Evolutionary conservation across 2,888 invertebrate genomes (phyloP), one percentile per base, ranked within the genome.

Genomic region (Drosophila kanekoi): DNA sequence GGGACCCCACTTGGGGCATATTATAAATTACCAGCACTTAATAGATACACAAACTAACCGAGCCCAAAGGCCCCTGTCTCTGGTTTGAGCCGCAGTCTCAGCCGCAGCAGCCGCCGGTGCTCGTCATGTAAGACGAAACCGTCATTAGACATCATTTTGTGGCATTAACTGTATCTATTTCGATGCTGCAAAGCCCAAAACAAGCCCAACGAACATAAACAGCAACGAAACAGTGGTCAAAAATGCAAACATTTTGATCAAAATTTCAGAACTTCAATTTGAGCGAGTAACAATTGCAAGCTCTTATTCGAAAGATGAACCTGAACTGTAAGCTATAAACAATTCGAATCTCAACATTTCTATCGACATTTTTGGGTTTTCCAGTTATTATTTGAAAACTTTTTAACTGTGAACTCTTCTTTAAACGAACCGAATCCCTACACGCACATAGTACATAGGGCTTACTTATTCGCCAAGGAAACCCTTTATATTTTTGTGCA

Each of bases 101-200:
- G 54, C 70, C 59, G 13, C 60, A 63, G 23, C 41, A 35, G 49
- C 51, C 56, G 58, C 52, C 59, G 57, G 76, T 48, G 65, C 68
- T 84, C 75, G 63, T 68, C 79, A 79, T 73, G 83, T 83, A 67
- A 83, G 89, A 72, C 81, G 74, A 83, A 83, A 83, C 85, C 89
- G 81, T 85, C 85, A 85, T 85, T 85, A 85, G 85, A 71, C 87
- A 81, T 89, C 73, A 85, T 87, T 89, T 77, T 85, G 84, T 69
- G 79, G 81, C 71, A 85, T 87, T 88, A 88, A 88, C 83, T 85
- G 83, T 83, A 83, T 83, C 80, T 86, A 61, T 85, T 84, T 72
- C 56, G 51, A 35, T 45, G 56, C 57, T 58, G 51, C 23, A 64
- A 23, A 60, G 56, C 23, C 51, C 56, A 68, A 52, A 63, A 62